A percentile compares a stretch with the other conserved stretches of the same genome.
phyloP scores from a whole-genome alignment of 2,113 vertebrate genomes.

The Centropus unirufus region DNA sequence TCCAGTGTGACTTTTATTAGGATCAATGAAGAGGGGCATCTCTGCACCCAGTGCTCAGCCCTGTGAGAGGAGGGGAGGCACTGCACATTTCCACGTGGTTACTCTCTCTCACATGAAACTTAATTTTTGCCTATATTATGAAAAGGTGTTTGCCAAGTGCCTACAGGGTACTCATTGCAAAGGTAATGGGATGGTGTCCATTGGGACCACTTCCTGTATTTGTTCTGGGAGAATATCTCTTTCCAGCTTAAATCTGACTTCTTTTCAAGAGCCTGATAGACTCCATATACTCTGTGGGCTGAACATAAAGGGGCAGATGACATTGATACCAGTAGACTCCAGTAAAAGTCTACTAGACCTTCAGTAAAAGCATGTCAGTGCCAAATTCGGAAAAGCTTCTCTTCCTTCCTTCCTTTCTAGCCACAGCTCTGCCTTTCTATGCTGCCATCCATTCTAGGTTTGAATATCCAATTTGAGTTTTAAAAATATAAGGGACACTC shows the following conservation, averaged over 20 bases:
- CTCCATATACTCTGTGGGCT: background rate
- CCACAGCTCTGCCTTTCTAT: background rate
- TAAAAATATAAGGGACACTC: background rate
- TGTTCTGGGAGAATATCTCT: background rate
- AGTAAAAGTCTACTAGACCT: background rate
- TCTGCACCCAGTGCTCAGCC: background rate
- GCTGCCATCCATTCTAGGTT: background rate
- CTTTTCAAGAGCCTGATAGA: background rate
- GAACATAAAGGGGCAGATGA: background rate
- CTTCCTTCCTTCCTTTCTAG: background rate
- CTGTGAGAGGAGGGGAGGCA: background rate
- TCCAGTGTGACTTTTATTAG: background rate
- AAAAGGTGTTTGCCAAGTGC: background rate
- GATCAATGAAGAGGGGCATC: background rate
- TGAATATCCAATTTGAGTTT: background rate
- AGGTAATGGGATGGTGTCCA: background rate
- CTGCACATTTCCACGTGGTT: background rate
- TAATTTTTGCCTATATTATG: background rate
- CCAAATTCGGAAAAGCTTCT: background rate
- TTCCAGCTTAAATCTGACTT: background rate
- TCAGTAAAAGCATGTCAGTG: background rate
- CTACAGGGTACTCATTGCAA: background rate
- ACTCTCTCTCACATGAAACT: background rate
- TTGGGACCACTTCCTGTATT: background rate
- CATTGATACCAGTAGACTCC: background rate